Base-by-base conservation (phyloP, 2,888 invertebrate species). In the Thelaira solivaga region DNA sequence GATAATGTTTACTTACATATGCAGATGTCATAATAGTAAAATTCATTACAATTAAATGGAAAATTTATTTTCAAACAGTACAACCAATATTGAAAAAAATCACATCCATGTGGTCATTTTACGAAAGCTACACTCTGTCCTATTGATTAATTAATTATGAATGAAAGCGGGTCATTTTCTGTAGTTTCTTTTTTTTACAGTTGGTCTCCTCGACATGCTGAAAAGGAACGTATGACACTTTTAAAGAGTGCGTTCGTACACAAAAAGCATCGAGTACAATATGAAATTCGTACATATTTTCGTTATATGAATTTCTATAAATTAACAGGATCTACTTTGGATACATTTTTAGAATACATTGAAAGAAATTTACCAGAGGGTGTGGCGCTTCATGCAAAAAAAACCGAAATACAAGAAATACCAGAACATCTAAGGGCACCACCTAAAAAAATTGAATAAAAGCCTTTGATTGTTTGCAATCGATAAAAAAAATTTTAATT, bases 281-380 rank as follows among this genome's bases (percentile, higher is more conserved):
- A 99, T 89, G 99, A 99, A 90, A 92, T 94, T 16, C 92, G 99
- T 82, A 99, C 99, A 2, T 95, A 98, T 89, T 98, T 94, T 88
- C 92, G 94, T 77, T 94, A 94, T 84, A 90, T 98, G 85, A 93
- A 95, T 83, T 92, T 97, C 26, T 93, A 94, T 83, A 92, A 94
- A 83, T 86, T 99, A 10, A 99, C 99, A 0, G 97, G 97, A 0
- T 98, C 98, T 3, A 99, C 99, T 10, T 94, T 97, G 53, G 96
- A 96, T 82, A 98, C 99, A 8, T 95, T 96, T 87, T 89, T 99
- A 62, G 99, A 99, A 90, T 99, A 99, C 87, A 93, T 98, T 73
- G 94, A 99, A 88, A 91, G 99, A 83, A 99, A 99, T 90, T 91
- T 99, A 65, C 99, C 99, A 0, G 99, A 99, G 91, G 99, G 99